A percentile compares a stretch with the other conserved stretches of the same genome.
These are phyloP conservation scores for Drosophila neocordata DNA, from an alignment of 1,140 invertebrate species.

Conservation along the genomic window DNA sequence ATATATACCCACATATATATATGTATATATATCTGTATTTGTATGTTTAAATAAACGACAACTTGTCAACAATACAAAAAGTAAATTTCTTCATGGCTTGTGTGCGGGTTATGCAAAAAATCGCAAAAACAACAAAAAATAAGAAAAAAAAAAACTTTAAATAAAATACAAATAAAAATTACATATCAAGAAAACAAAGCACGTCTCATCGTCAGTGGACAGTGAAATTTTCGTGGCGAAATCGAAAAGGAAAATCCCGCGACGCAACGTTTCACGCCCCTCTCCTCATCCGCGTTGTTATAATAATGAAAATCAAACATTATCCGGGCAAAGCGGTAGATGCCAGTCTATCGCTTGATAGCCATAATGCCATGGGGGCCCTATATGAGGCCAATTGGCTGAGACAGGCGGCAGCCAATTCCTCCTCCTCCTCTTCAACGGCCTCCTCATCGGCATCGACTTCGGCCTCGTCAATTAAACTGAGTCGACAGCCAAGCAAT, in stretches of 20 bases:
- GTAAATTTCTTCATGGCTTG: slow-evolving; percentile 60
- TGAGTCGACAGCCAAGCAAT: slow-evolving; percentile 58
- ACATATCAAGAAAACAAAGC: slow-evolving; percentile 47
- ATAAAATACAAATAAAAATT: slow-evolving; percentile 24
- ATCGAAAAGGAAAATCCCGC: slow-evolving; percentile 15
- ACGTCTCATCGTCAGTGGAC: slow-evolving; percentile 49
- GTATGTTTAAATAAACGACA: slow-evolving; percentile 12
- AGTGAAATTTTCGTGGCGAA: slow-evolving; percentile 51
- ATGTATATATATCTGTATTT: neutral
- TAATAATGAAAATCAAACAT: slow-evolving; percentile 90
- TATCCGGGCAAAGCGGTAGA: slow-evolving; percentile 91
- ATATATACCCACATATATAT: slow-evolving; percentile 17
- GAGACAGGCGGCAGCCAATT: slow-evolving; percentile 83
- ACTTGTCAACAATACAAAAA: slow-evolving; percentile 73
- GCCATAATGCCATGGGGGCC: slow-evolving; percentile 87
- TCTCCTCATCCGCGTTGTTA: neutral
- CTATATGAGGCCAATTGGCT: slow-evolving; percentile 93
- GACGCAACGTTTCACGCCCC: too few relatives aligned
- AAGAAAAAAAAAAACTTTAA: slow-evolving; percentile 13
- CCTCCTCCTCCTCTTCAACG: slow-evolving; percentile 16
- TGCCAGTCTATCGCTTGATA: slow-evolving; percentile 85
- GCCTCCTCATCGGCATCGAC: slow-evolving; percentile 23
- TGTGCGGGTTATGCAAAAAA: slow-evolving; percentile 66
- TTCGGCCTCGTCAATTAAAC: slow-evolving; percentile 14
- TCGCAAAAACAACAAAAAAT: slow-evolving; percentile 4